phyloP scores from a whole-genome alignment of 2,888 invertebrate species.

The Mesorhabditis belari region DNA sequence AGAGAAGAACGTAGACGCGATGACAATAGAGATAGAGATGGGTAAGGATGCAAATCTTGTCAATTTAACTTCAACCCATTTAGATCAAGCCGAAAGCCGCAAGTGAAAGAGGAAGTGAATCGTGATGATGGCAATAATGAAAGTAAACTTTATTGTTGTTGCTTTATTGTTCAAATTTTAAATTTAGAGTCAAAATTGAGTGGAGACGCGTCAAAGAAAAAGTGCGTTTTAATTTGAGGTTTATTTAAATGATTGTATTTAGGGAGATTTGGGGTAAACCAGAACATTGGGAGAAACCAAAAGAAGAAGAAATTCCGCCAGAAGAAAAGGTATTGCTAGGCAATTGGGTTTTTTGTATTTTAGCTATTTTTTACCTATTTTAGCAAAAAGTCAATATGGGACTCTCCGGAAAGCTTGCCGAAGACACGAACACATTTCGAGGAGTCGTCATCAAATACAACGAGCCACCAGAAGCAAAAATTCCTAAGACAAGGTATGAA shows the following conservation, averaged over 20 bases:
- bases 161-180: no score
- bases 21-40: constrained; percentile 2
- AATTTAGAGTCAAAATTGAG: no score
- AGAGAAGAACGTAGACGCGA: constrained; percentile 2
- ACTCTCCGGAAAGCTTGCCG: constrained; percentile 85
- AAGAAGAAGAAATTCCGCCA: constrained; percentile 1
- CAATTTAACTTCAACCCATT: neutral
- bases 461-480: constrained; percentile 90
- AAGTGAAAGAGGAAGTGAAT: constrained; percentile 2
- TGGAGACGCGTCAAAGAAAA: neutral
- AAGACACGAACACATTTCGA: constrained; percentile 88
- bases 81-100: neutral
- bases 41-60: neutral
- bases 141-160: neutral
- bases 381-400: constrained; percentile 68
- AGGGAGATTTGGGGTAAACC: constrained; percentile 8
- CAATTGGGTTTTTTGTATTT: neutral
- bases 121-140: constrained; percentile 2
- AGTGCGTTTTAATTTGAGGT: neutral
- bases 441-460: constrained; percentile 95
- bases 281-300: constrained; percentile 5
- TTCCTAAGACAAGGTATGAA: constrained; percentile 70
- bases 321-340: neutral
- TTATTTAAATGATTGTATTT: neutral
- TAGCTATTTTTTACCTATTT: neutral